Evolutionary conservation across 1,140 invertebrate species (phyloP), one percentile per base, ranked within the genome.

Genomic region (Samia ricini): DNA sequence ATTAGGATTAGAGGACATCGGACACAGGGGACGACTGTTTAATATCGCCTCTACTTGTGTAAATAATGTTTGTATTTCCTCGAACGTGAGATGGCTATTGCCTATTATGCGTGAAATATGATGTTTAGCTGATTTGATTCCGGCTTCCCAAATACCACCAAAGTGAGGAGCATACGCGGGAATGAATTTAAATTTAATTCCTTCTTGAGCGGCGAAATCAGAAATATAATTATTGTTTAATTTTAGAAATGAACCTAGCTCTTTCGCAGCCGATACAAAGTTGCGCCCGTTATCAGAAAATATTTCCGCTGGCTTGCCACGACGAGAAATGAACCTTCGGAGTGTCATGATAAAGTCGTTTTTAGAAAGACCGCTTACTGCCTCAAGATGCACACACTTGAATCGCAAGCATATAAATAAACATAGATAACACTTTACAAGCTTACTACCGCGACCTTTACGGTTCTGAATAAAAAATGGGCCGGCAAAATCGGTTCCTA

Each of bases 271-370:
- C n/a, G n/a, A 60, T 54, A 67, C 55, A 59, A 68, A 68, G 33
- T 68, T 68, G 2, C 59, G 54, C 2, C 59, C 59, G 4, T 69
- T 64, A 8, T 69, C 62, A 33, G 29, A 62, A 19, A 64, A 65
- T 36, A 66, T 66, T 48, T 69, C 68, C 10, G 24, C 15, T 20
- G 63, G 66, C 23, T 64, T 69, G 6, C 74, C 74, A 24, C 78
- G 55, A 7, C 75, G 56, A 0, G 74, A 21, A n/a, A 72, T 64
- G 36, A 81, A 81, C 8, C 72, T 19, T 0, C 56, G 29, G n/a
- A 76, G 54, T 0, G 59, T 42, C 48, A 61, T 20, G 55, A 77
- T 29, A 65, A 73, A 69, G n/a, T 59, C 26, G 51, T 76, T 23
- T 15, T 63, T 66, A 21, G 64, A 23, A 2, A 78, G 21, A 15